Evolutionary conservation across 2,113 vertebrate species (phyloP).

Genomic region (Phaethornis superciliosus): DNA sequence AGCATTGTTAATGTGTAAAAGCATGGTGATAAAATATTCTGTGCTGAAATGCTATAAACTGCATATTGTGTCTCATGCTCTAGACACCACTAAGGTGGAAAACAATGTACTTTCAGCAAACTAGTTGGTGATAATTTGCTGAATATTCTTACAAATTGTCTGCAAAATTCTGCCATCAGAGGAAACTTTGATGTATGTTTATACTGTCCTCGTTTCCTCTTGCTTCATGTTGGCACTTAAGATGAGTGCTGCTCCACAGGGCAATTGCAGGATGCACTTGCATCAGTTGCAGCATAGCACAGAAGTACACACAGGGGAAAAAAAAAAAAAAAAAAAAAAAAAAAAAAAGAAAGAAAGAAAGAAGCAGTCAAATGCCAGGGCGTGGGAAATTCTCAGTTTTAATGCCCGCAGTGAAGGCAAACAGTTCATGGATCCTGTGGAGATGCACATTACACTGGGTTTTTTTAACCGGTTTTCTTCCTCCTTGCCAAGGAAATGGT

Average conservation of each 20-base stretch:
- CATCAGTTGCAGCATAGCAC: too few relatives aligned
- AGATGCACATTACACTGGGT: too few relatives aligned
- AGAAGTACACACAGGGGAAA: neutral
- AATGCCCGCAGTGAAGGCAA: neutral
- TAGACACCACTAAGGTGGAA: neutral
- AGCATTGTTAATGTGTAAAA: neutral
- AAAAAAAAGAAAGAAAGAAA: too few relatives aligned
- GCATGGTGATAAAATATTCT: accelerated
- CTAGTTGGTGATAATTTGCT: neutral
- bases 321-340: too few relatives aligned
- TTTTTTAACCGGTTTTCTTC: neutral
- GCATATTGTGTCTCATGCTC: neutral
- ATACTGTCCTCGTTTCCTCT: neutral
- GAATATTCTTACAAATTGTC: neutral
- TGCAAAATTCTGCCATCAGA: neutral
- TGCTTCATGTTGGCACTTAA: neutral
- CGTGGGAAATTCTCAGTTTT: neutral
- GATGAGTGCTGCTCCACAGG: neutral
- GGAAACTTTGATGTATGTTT: neutral
- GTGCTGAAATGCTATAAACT: neutral
- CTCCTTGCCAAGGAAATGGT: neutral
- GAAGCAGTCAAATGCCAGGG: neutral
- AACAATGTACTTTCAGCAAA: neutral
- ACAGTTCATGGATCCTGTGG: neutral
- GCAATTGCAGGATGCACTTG: too few relatives aligned